Evolutionary conservation across 2,797 vertebrate species (phyloP), one percentile per base, ranked within the genome.

Genomic region (Myotis pilosus): DNA sequence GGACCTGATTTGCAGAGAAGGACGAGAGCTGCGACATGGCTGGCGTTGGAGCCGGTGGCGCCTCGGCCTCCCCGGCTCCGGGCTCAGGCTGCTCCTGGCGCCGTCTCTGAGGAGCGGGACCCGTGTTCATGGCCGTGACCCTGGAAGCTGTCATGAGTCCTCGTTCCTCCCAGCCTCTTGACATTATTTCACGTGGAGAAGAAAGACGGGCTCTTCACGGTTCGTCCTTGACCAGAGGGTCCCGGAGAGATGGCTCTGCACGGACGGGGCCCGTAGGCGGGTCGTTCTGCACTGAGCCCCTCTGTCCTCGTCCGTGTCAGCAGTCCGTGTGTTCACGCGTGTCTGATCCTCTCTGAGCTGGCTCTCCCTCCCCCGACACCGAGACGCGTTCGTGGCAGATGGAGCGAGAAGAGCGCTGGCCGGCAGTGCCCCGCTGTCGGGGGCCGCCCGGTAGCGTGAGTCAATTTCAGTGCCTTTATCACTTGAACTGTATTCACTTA

Each of bases 391-490:
- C 89, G 89, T 62, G 55, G 66, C 76, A 83, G 96, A 84, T 83
- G 91, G 94, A 95, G 79, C 95, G 92, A 96, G 79, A 96, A 72
- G 83, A 96, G 92, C 69, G 38, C 95, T 94, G 85, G 90, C 62
- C 8, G 20, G 19, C 75, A 91, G 81, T 11, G 6, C 86, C 92
- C 66, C 57, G 23, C 53, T 53, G 8, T 81, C 55, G 83, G 81
- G 85, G 72, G 68, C 74, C 69, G 94, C 94, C 96, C 95, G 97
- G 86, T 94, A 98, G 89, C 93, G 97, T 95, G 96, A 82, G 97
- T 97, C 80, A 53, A 95, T 97, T 97, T 97, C 98, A 98, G 98
- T 98, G 98, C 98, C 98, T 98, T 98, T 98, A 96, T 96, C 97
- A 97, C 97, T 95, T 93, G 92, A 97, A 98, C 96, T 74, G 57